These are phyloP conservation scores for Theristicus caerulescens DNA, from an alignment of 2,113 vertebrate genomes.

Conservation along the genomic window DNA sequence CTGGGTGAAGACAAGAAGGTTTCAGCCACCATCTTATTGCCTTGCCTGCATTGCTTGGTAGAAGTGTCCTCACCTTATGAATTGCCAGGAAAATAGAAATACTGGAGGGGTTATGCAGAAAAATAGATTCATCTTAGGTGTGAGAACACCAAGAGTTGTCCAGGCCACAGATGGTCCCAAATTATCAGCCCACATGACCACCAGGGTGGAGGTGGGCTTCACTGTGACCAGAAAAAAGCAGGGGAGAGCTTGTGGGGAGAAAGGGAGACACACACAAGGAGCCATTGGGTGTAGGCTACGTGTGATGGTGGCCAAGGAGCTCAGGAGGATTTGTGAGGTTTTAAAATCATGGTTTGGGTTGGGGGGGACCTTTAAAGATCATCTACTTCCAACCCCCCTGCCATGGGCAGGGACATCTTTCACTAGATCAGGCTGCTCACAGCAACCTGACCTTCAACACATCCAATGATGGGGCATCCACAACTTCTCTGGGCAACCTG, in stretches of 20 bases:
- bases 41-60: not conserved
- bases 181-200: not conserved
- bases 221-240: not conserved
- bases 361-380: not conserved
- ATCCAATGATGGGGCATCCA: not conserved
- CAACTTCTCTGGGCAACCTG: not conserved
- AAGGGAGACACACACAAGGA: not conserved
- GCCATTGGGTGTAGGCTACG: accelerated
- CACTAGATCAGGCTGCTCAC: not conserved
- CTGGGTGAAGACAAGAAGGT: not conserved
- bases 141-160: not conserved
- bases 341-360: not conserved
- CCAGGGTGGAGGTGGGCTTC: not conserved
- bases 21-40: not conserved
- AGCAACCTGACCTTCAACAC: not conserved
- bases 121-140: not conserved
- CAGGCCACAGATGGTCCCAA: not conserved
- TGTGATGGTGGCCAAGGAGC: accelerated
- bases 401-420: not conserved
- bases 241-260: not conserved
- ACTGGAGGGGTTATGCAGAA: not conserved
- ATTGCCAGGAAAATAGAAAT: not conserved
- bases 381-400: not conserved
- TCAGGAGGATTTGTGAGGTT: not conserved
- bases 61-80: not conserved